A percentile compares a stretch with the other conserved stretches of the same genome.
These are phyloP conservation scores for Laupala kohalensis DNA, from an alignment of 1,140 invertebrate species.

Conservation along the genomic window DNA sequence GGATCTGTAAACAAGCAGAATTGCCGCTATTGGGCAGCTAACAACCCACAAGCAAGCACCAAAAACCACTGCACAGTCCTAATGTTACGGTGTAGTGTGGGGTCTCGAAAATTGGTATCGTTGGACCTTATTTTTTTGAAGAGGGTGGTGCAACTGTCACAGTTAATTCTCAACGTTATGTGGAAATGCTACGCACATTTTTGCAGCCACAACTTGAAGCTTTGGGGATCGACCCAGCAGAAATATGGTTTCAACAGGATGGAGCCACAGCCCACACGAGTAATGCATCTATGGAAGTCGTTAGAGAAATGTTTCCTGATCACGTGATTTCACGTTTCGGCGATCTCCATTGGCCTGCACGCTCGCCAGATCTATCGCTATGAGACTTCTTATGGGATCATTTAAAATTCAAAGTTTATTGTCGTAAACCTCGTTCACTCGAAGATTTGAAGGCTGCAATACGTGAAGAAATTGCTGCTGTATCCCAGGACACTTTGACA, in stretches of 20 bases:
- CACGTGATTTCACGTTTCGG: conserved; percentile 7
- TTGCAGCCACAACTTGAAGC: no score
- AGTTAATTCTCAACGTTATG: no score
- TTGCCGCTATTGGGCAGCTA: conserved; percentile 22
- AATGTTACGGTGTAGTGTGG: conserved; percentile 24
- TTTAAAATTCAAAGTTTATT: neutral
- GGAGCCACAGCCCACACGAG: neutral
- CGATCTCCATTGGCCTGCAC: conserved; percentile 16
- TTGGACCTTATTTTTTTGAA: conserved; percentile 20
- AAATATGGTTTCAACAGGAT: neutral
- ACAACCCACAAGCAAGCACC: conserved; percentile 21
- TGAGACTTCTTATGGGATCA: neutral
- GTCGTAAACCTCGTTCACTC: conserved; percentile 1
- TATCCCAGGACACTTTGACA: neutral
- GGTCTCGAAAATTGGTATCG: conserved; percentile 15
- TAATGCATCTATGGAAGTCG: no score
- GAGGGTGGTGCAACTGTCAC: no score
- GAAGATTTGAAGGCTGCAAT: conserved; percentile 2
- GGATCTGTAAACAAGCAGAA: conserved; percentile 27
- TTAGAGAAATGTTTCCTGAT: conserved; percentile 1
- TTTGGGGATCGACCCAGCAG: no score
- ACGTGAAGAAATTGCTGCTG: neutral
- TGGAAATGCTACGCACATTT: no score
- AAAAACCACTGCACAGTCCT: conserved; percentile 24
- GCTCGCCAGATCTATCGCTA: conserved; percentile 17